Evolutionary conservation across 2,797 vertebrate genomes (phyloP).

Genomic region (Arrhamphus sclerolepis): DNA sequence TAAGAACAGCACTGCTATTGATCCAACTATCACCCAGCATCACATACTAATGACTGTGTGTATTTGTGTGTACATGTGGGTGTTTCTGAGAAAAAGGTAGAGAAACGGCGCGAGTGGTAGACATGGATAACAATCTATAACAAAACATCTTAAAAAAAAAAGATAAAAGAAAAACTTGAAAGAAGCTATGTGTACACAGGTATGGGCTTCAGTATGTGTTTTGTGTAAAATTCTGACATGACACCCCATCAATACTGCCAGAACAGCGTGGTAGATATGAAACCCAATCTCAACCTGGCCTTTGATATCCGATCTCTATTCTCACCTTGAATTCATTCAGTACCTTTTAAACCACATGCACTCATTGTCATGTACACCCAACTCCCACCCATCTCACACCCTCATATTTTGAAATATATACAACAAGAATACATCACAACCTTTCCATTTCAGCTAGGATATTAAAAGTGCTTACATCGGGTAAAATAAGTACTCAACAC

Average conservation of each 20-base stretch:
- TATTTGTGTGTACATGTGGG: constrained; percentile 19
- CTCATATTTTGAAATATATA: background rate
- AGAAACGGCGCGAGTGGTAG: background rate
- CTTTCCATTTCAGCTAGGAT: no score
- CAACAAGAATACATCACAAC: background rate
- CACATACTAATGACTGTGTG: constrained; percentile 61
- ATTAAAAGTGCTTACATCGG: no score
- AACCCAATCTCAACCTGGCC: constrained; percentile 57
- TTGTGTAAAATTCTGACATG: constrained; percentile 29
- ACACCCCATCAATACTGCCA: constrained; percentile 58
- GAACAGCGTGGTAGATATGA: constrained; percentile 60
- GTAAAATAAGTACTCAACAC: no score
- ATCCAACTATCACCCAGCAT: constrained; percentile 65
- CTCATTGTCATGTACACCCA: background rate
- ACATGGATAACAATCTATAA: background rate
- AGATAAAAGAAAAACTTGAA: background rate
- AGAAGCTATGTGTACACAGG: background rate
- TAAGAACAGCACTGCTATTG: constrained; percentile 73
- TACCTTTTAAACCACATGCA: background rate
- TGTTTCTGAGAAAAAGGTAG: background rate
- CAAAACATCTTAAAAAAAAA: constrained; percentile 14
- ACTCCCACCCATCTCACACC: background rate
- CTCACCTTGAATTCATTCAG: constrained; percentile 60
- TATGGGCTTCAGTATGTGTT: constrained; percentile 13
- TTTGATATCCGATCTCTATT: constrained; percentile 59